phyloP scores from a whole-genome alignment of 1,140 invertebrate genomes.

The Probaryconus sp. region DNA sequence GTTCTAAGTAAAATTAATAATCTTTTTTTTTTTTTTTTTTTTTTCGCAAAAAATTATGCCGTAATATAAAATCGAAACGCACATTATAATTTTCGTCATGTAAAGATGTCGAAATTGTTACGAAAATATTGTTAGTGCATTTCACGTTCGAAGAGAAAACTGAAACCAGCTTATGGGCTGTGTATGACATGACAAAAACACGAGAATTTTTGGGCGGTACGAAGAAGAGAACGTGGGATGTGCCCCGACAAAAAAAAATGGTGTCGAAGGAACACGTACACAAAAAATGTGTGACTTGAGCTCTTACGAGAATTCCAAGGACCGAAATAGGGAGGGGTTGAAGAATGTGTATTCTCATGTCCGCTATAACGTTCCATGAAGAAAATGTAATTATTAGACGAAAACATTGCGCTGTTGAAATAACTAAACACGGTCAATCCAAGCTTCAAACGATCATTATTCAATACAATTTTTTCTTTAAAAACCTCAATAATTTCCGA shows the following conservation, averaged over 20 bases:
- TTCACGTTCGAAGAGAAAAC: constrained; percentile 10
- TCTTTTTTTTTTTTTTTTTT: too few species aligned
- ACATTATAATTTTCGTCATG: too few species aligned
- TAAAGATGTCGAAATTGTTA: too few species aligned
- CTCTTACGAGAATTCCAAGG: constrained; percentile 39
- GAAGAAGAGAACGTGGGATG: constrained; percentile 47
- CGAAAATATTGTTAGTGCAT: too few species aligned
- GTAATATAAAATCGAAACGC: too few species aligned
- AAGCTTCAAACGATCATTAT: too few species aligned
- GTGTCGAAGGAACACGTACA: constrained; percentile 40
- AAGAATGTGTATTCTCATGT: constrained; percentile 25
- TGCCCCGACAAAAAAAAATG: constrained; percentile 41
- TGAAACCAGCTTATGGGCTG: constrained; percentile 11
- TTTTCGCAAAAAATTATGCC: too few species aligned
- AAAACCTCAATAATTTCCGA: too few species aligned
- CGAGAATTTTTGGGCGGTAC: constrained; percentile 39
- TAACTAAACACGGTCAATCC: background rate
- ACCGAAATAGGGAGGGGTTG: constrained; percentile 25
- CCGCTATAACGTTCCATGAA: constrained; percentile 11
- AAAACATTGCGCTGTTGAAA: constrained; percentile 16
- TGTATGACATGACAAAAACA: constrained; percentile 25
- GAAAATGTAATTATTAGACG: constrained; percentile 16
- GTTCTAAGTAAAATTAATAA: too few species aligned
- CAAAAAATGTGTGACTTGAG: constrained; percentile 46
- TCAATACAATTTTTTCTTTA: too few species aligned